Percentiles rank a stretch among this genome's conserved stretches.
Evolutionary conservation across 2,113 vertebrate species (phyloP).

Genomic region (Dromas ardeola): DNA sequence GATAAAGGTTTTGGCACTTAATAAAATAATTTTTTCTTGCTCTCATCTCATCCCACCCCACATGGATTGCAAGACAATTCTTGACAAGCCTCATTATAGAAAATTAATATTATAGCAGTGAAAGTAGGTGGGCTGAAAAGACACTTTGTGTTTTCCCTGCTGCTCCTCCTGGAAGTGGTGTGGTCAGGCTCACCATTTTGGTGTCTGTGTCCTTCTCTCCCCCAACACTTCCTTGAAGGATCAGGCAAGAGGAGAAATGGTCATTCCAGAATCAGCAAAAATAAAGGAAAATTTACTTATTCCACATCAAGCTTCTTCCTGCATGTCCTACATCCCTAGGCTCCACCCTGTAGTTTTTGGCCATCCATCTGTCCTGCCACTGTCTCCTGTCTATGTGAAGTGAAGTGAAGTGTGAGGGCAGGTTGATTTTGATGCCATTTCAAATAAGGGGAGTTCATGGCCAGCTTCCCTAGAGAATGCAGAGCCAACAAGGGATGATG

Average conservation of each 20-base stretch:
- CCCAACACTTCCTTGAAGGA: background rate
- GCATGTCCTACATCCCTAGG: background rate
- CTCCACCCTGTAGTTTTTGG: background rate
- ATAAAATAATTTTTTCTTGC: background rate
- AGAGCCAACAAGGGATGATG: background rate
- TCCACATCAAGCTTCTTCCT: background rate
- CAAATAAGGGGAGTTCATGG: background rate
- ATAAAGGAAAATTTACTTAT: background rate
- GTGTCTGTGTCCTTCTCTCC: background rate
- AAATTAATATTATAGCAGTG: background rate
- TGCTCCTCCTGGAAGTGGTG: background rate
- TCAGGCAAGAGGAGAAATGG: background rate
- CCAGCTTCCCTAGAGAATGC: background rate
- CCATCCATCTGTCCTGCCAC: background rate
- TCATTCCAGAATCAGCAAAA: background rate
- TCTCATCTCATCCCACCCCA: background rate
- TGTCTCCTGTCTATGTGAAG: background rate
- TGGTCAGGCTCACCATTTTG: background rate
- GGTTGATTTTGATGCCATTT: background rate
- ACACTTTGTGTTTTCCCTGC: background rate
- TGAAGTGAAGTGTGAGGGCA: background rate
- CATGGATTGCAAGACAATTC: background rate
- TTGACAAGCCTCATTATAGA: background rate
- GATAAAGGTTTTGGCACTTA: background rate
- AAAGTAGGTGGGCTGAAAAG: background rate